Percentiles rank a stretch among this genome's conserved stretches.
Conservation (phyloP, 2,888 invertebrate genomes). For the Drosophila paranaensis region DNA sequence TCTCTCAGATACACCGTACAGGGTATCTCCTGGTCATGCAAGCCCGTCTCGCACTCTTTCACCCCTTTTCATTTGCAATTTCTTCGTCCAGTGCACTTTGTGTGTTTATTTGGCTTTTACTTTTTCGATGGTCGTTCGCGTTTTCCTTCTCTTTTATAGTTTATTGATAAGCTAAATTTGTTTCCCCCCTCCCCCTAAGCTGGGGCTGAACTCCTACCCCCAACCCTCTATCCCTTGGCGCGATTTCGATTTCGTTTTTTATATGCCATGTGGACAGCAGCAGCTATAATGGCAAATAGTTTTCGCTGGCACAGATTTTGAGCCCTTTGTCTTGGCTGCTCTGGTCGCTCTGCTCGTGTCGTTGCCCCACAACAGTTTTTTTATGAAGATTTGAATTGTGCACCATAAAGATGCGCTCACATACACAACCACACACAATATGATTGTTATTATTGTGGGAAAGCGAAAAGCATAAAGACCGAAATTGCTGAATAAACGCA, state of each 20-base stretch:
- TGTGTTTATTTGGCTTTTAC: slow-evolving; percentile 48
- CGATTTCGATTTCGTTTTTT: slow-evolving; percentile 62
- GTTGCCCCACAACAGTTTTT: slow-evolving; percentile 67
- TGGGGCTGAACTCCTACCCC: slow-evolving; percentile 57
- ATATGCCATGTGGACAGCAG: slow-evolving; percentile 14
- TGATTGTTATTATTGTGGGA: slow-evolving; percentile 73
- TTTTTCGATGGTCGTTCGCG: slow-evolving; percentile 30
- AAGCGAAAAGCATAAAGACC: slow-evolving; percentile 56
- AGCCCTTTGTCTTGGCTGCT: slow-evolving; percentile 52
- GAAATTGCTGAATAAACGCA: slow-evolving; percentile 68
- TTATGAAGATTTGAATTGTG: slow-evolving; percentile 70
- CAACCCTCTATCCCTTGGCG: slow-evolving; percentile 24
- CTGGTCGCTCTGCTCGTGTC: slow-evolving; percentile 53
- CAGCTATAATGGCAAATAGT: slow-evolving; percentile 58
- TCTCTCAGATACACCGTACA: not conserved
- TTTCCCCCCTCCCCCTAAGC: slow-evolving; percentile 42
- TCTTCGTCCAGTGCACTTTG: slow-evolving; percentile 73
- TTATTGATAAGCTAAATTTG: slow-evolving; percentile 73
- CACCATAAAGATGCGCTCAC: slow-evolving; percentile 57
- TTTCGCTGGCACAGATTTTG: slow-evolving; percentile 44
- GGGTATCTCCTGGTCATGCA: not conserved
- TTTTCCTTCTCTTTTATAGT: slow-evolving; percentile 65
- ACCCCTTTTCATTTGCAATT: slow-evolving; percentile 62
- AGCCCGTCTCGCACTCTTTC: not conserved
- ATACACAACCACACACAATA: slow-evolving; percentile 46